Conservation (phyloP, 2,888 invertebrate genomes). For the Yponomeuta evonymella region DNA sequence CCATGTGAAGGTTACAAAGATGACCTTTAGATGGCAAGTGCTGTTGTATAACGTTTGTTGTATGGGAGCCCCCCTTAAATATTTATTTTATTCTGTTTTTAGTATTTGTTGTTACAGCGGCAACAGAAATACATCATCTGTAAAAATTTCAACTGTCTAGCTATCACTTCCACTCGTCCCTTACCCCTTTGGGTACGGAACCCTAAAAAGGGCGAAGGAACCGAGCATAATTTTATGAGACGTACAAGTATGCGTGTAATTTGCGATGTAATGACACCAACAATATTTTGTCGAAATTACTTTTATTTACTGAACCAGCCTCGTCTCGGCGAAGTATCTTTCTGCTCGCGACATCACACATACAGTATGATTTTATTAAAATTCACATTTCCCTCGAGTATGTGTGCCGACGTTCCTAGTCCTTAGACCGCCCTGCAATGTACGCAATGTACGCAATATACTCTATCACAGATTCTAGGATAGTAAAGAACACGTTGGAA, state of each 20-base stretch:
- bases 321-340: conserved; percentile 8
- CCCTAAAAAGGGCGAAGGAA: background rate
- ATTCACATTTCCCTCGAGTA: conserved; percentile 35
- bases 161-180: too few relatives aligned
- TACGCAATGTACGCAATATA: background rate
- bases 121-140: too few relatives aligned
- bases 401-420: conserved; percentile 25
- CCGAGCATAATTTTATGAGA: conserved; percentile 11
- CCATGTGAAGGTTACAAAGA: too few relatives aligned
- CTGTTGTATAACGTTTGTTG: too few relatives aligned
- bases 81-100: too few relatives aligned
- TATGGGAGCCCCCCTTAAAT: too few relatives aligned
- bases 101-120: too few relatives aligned
- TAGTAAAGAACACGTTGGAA: too few relatives aligned
- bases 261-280: conserved; percentile 7
- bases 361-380: conserved; percentile 36
- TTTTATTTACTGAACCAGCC: conserved; percentile 10
- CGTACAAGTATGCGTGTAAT: conserved; percentile 1
- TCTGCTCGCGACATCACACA: conserved; percentile 4
- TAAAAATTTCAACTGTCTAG: too few relatives aligned
- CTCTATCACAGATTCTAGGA: too few relatives aligned
- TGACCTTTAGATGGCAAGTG: too few relatives aligned
- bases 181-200: too few relatives aligned
- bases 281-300: conserved; percentile 2
- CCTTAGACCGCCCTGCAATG: conserved; percentile 5